These are phyloP conservation scores for Drosophila cracens DNA, from an alignment of 2,888 invertebrate species.

Conservation along the genomic window DNA sequence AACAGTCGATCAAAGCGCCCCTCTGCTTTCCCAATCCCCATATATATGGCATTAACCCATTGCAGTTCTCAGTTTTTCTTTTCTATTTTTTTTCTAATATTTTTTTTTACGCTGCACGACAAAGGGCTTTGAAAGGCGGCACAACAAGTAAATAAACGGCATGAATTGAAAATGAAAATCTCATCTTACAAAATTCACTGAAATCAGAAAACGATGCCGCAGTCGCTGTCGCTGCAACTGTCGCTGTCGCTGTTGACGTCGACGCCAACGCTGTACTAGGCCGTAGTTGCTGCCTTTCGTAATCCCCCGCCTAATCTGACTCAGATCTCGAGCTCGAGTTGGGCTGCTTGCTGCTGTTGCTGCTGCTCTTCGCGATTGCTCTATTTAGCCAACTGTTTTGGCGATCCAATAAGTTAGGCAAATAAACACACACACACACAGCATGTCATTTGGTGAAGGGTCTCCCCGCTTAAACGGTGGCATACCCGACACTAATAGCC, in stretches of 20 bases:
- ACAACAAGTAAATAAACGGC: slow-evolving; percentile 64
- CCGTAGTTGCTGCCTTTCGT: slow-evolving; percentile 56
- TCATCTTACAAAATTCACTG: slow-evolving; percentile 73
- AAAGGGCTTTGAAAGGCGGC: slow-evolving; percentile 69
- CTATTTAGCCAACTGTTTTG: slow-evolving; percentile 73
- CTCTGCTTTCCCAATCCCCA: slow-evolving; percentile 5
- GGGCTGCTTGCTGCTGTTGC: slow-evolving; percentile 10
- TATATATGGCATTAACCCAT: slow-evolving; percentile 12
- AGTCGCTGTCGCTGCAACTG: slow-evolving; percentile 8
- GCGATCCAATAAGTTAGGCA: slow-evolving; percentile 76
- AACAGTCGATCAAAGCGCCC: slow-evolving; percentile 18
- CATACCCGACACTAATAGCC: slow-evolving; percentile 70
- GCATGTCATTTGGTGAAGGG: slow-evolving; percentile 66
- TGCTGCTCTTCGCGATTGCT: slow-evolving; percentile 63
- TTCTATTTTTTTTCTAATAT: slow-evolving; percentile 14
- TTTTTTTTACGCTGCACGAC: slow-evolving; percentile 58
- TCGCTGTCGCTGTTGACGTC: slow-evolving; percentile 25
- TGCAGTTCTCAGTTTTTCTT: slow-evolving; percentile 57
- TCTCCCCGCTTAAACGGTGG: slow-evolving; percentile 65
- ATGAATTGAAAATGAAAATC: slow-evolving; percentile 74
- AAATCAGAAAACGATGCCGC: slow-evolving; percentile 57
- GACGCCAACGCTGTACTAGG: slow-evolving; percentile 37
- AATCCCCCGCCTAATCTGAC: slow-evolving; percentile 64
- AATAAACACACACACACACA: slow-evolving; percentile 66
- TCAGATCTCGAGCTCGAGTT: slow-evolving; percentile 39